Percentiles rank a stretch among this genome's conserved stretches.
phyloP scores from a whole-genome alignment of 2,888 invertebrate genomes.

The Drosophila prolongata region DNA sequence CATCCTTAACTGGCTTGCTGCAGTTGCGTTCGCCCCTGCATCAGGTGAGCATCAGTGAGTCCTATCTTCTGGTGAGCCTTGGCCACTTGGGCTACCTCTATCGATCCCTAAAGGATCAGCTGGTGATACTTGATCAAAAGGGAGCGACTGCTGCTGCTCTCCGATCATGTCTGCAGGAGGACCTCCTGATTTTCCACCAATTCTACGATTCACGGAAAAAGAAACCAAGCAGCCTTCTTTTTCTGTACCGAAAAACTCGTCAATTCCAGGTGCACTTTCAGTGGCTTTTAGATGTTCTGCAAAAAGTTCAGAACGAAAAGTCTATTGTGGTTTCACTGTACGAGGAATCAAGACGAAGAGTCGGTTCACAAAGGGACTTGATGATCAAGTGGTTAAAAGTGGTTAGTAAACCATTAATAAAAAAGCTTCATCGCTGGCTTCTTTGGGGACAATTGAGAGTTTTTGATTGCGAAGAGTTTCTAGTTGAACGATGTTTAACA shows the following conservation, averaged over 20 bases:
- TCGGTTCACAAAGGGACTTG: not conserved
- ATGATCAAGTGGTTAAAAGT: slow-evolving; percentile 38
- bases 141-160: slow-evolving; percentile 35
- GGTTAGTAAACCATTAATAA: slow-evolving; percentile 29
- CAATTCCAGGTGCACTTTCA: slow-evolving; percentile 16
- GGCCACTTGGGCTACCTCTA: slow-evolving; percentile 55
- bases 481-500: slow-evolving; percentile 8
- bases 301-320: not conserved
- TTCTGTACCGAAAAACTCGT: slow-evolving; percentile 24
- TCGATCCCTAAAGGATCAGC: slow-evolving; percentile 21
- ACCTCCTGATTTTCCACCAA: slow-evolving; percentile 17
- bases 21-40: slow-evolving; percentile 52
- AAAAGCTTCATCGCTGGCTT: slow-evolving; percentile 39
- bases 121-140: slow-evolving; percentile 5
- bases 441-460: slow-evolving; percentile 22
- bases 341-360: slow-evolving; percentile 14
- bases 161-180: slow-evolving; percentile 12
- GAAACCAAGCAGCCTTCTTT: slow-evolving; percentile 9
- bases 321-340: slow-evolving; percentile 34
- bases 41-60: slow-evolving; percentile 49
- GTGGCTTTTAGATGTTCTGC: slow-evolving; percentile 36
- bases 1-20: slow-evolving; percentile 23
- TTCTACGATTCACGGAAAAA: slow-evolving; percentile 9
- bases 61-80: slow-evolving; percentile 51
- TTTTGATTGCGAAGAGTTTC: slow-evolving; percentile 14